phyloP scores from a whole-genome alignment of 2,888 invertebrate genomes.

The Catonia carolina region DNA sequence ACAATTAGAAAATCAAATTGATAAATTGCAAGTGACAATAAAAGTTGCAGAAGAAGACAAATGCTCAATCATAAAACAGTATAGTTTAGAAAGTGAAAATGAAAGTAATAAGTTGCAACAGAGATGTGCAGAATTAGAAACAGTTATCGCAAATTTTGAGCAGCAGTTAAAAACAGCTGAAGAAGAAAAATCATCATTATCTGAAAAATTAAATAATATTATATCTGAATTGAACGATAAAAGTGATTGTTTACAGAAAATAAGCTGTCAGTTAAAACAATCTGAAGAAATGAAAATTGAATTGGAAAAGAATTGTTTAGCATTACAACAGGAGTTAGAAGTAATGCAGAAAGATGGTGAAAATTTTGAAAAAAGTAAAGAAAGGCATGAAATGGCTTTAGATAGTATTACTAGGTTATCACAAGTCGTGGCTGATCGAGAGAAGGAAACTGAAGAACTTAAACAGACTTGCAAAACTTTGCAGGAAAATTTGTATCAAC shows the following conservation, averaged over 20 bases:
- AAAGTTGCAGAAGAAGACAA: constrained; percentile 1
- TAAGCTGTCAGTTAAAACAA: constrained; percentile 13
- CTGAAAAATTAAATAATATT: neutral
- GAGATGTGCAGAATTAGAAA: constrained; percentile 9
- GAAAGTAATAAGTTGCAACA: constrained; percentile 26
- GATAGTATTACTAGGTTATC: constrained; percentile 17
- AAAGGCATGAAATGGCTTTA: constrained; percentile 29
- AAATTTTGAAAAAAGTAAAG: constrained; percentile 27
- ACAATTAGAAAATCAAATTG: too few species aligned
- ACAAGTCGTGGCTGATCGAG: neutral
- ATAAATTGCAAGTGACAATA: constrained; percentile 1
- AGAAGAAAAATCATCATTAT: constrained; percentile 25
- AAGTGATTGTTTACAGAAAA: constrained; percentile 11
- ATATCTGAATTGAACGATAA: constrained; percentile 20
- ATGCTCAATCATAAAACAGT: constrained; percentile 28
- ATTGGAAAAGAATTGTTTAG: constrained; percentile 30
- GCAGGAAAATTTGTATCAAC: constrained; percentile 35
- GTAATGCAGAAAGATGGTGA: neutral
- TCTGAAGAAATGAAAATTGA: constrained; percentile 12
- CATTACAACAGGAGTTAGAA: constrained; percentile 15
- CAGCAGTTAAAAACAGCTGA: constrained; percentile 23
- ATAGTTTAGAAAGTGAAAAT: constrained; percentile 33
- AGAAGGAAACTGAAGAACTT: constrained; percentile 14
- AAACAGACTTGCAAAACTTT: constrained; percentile 30
- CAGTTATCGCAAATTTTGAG: neutral